These are phyloP conservation scores for Siniperca undulata DNA, from an alignment of 2,797 vertebrate genomes.

Conservation along the genomic window DNA sequence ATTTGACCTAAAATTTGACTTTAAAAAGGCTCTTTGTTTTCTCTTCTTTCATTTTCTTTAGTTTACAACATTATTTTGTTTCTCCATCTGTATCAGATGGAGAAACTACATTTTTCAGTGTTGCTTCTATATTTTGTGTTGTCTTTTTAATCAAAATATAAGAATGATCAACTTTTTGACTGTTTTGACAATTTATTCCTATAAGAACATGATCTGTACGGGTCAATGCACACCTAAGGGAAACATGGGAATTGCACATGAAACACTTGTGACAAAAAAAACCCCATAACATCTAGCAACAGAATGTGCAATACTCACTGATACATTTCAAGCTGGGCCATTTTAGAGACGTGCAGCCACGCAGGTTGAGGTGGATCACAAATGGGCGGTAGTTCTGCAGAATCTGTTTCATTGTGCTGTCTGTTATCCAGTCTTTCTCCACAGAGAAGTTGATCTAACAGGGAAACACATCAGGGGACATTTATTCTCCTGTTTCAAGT, in stretches of 20 bases:
- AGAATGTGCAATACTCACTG: slow-evolving; percentile 67
- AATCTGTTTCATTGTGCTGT: slow-evolving; percentile 66
- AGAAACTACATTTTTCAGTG: slow-evolving; percentile 36
- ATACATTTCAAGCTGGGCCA: slow-evolving; percentile 73
- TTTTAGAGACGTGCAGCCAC: slow-evolving; percentile 70
- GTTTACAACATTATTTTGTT: not conserved
- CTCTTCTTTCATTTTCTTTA: slow-evolving; percentile 10
- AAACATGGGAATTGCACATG: not conserved
- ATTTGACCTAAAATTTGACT: slow-evolving; percentile 7
- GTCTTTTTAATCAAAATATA: slow-evolving; percentile 50
- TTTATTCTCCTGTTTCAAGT: not conserved
- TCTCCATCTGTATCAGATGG: slow-evolving; percentile 75
- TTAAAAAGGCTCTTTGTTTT: slow-evolving; percentile 14
- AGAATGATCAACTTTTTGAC: slow-evolving; percentile 17
- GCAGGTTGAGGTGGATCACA: slow-evolving; percentile 80
- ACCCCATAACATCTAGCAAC: not conserved
- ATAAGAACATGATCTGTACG: not conserved
- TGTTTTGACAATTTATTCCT: slow-evolving; percentile 25
- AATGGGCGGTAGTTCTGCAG: slow-evolving; percentile 75
- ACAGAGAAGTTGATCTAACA: slow-evolving; percentile 80
- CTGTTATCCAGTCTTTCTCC: slow-evolving; percentile 77
- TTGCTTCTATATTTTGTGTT: slow-evolving; percentile 45
- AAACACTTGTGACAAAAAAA: not conserved
- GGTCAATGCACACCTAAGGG: not conserved
- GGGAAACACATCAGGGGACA: slow-evolving; percentile 21